A percentile compares a stretch with the other conserved stretches of the same genome.
These are phyloP conservation scores for Hypomecis punctinalis DNA, from an alignment of 2,888 invertebrate species.

Conservation along the genomic window DNA sequence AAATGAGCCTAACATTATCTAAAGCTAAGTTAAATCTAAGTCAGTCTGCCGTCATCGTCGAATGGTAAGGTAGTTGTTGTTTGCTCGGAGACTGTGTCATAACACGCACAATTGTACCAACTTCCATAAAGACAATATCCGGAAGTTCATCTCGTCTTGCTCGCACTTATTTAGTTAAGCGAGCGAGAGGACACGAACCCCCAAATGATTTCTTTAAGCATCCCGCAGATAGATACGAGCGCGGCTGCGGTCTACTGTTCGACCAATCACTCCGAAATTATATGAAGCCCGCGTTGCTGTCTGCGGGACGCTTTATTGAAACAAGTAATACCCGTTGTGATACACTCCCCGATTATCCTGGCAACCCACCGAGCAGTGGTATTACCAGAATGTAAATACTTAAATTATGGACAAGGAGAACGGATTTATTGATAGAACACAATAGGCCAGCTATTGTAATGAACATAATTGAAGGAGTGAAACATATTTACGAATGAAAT, in stretches of 20 bases:
- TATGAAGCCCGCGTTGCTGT: no score
- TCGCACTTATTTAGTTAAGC: no score
- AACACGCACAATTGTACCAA: not conserved
- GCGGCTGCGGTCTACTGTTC: no score
- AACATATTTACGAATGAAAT: no score
- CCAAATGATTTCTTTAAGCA: no score
- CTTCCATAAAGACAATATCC: no score
- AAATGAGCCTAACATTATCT: not conserved
- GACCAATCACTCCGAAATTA: no score
- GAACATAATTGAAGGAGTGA: no score
- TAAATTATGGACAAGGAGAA: constrained; percentile 16
- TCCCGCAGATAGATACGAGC: no score
- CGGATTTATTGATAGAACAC: not conserved
- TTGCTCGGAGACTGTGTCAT: not conserved
- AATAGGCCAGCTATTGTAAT: not conserved
- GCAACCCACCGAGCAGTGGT: constrained; percentile 36
- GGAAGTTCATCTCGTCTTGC: no score
- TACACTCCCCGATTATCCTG: constrained; percentile 25
- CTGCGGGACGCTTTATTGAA: no score
- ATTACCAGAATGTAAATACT: constrained; percentile 34
- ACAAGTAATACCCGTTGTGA: constrained; percentile 13
- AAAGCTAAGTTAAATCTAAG: constrained; percentile 55
- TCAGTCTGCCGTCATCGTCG: constrained; percentile 78
- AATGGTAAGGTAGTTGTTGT: constrained; percentile 69
- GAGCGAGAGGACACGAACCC: no score